Conservation (phyloP, 2,888 invertebrate species). For the Romanomermis culicivorax region DNA sequence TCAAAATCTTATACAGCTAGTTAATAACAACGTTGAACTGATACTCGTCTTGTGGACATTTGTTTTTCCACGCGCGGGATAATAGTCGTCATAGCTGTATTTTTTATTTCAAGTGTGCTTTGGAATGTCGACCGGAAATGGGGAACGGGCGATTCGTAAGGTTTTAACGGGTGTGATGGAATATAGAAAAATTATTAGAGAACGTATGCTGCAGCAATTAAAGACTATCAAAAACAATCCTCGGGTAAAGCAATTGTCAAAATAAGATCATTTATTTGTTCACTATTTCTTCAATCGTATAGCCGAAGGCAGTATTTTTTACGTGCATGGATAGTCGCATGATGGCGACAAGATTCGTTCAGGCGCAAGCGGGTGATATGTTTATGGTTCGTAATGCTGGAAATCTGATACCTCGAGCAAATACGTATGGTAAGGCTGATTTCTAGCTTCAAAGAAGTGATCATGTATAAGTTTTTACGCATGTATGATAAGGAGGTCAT, state of each 20-base stretch:
- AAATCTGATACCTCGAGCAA: conserved; percentile 75
- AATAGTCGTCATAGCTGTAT: too few relatives aligned
- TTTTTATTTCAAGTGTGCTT: too few relatives aligned
- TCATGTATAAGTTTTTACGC: background rate
- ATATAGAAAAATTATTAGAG: conserved; percentile 56
- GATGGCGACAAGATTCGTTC: conserved; percentile 81
- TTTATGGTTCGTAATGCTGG: conserved; percentile 92
- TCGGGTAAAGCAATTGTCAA: conserved; percentile 38
- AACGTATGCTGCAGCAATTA: conserved; percentile 55
- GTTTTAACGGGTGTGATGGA: background rate
- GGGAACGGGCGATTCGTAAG: background rate
- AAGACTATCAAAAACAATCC: conserved; percentile 68
- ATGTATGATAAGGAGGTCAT: too few relatives aligned
- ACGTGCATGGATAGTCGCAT: conserved; percentile 95
- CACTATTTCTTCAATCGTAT: conserved; percentile 22
- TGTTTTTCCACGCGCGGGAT: too few relatives aligned
- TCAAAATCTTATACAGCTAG: too few relatives aligned
- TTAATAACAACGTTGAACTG: too few relatives aligned
- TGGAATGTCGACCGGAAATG: too few relatives aligned
- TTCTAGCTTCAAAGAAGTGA: background rate
- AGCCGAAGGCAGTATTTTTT: conserved; percentile 91
- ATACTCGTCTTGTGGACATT: too few relatives aligned
- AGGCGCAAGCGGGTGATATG: conserved; percentile 89
- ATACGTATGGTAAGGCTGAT: conserved; percentile 43
- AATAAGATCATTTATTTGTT: too few relatives aligned